phyloP scores from a whole-genome alignment of 1,140 invertebrate species.

The Drosophila kikkawai region DNA sequence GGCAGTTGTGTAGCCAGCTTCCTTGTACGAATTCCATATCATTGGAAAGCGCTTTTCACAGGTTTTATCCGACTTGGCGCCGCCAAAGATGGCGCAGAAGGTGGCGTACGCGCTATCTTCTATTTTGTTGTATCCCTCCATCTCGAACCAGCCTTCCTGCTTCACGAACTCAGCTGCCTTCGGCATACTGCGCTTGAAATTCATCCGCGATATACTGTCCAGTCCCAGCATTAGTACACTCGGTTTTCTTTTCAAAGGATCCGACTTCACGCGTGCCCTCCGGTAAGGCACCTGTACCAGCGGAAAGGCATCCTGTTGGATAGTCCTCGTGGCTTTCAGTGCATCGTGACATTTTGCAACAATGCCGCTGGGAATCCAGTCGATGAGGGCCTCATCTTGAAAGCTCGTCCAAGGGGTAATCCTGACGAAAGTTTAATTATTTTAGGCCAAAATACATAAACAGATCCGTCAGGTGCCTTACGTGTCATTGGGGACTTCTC shows the following conservation, averaged over 20 bases:
- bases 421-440: background rate
- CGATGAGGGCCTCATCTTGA: background rate
- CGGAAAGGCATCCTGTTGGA: conserved; percentile 52
- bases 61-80: background rate
- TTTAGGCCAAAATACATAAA: background rate
- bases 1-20: conserved; percentile 90
- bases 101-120: conserved; percentile 25
- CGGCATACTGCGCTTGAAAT: conserved; percentile 78
- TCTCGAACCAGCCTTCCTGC: conserved; percentile 49
- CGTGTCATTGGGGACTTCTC: background rate
- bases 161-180: conserved; percentile 41
- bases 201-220: conserved; percentile 67
- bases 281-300: conserved; percentile 24
- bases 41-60: conserved; percentile 7
- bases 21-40: conserved; percentile 66
- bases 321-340: background rate
- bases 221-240: conserved; percentile 63
- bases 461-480: background rate
- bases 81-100: conserved; percentile 35
- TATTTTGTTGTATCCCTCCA: conserved; percentile 67
- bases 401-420: background rate
- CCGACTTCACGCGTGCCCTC: background rate
- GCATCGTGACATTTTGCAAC: conserved; percentile 41
- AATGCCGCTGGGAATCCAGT: conserved; percentile 11
- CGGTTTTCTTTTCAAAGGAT: conserved; percentile 2